phyloP scores from a whole-genome alignment of 2,113 vertebrate genomes.

The Clarias macrocephalus region DNA sequence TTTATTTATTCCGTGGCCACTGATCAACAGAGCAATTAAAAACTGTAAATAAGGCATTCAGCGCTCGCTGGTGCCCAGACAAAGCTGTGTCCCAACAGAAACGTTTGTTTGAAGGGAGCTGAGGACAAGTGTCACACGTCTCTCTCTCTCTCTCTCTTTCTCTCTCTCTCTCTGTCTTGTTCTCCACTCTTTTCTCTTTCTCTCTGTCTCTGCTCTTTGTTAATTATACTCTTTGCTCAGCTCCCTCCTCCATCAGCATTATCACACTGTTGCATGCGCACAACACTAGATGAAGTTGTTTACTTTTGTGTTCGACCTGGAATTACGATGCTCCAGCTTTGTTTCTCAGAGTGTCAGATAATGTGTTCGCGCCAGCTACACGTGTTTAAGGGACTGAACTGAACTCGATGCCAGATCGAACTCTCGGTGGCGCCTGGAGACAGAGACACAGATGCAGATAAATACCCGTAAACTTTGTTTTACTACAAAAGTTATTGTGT shows the following conservation, averaged over 20 bases:
- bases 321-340: conserved; percentile 64
- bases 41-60: conserved; percentile 82
- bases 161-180: conserved; percentile 12
- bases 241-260: conserved; percentile 72
- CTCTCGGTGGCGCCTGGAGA: conserved; percentile 10
- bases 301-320: conserved; percentile 71
- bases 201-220: conserved; percentile 59
- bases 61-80: conserved; percentile 75
- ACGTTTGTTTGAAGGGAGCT: conserved; percentile 74
- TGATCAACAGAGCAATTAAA: conserved; percentile 92
- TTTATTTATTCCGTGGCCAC: conserved; percentile 68
- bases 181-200: not conserved
- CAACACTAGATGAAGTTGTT: conserved; percentile 75
- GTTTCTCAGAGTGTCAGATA: conserved; percentile 60
- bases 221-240: conserved; percentile 76
- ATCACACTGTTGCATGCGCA: conserved; percentile 73
- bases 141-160: conserved; percentile 26
- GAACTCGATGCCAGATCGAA: conserved; percentile 41
- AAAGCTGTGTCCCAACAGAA: conserved; percentile 72
- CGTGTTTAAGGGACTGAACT: conserved; percentile 57
- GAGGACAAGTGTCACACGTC: conserved; percentile 61
- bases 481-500: not conserved
- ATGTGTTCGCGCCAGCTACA: conserved; percentile 62
- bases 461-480: not conserved
- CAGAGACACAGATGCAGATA: not conserved